Base-by-base conservation (phyloP, 2,113 vertebrate species). In the Ciconia maguari region DNA sequence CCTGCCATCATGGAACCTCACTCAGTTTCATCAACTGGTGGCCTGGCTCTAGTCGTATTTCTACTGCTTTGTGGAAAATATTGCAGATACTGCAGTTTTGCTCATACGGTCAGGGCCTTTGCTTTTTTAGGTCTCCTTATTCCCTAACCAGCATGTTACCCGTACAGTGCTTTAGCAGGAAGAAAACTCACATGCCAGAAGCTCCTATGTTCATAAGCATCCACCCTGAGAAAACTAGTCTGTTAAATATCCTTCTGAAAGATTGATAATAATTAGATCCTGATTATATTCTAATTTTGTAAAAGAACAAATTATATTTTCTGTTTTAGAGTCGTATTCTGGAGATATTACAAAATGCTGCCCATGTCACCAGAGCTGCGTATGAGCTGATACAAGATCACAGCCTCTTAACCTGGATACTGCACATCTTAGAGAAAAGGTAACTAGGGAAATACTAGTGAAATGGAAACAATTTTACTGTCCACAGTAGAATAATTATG, bases 331-430 rank as follows among this genome's bases (percentile, higher is more conserved):
- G 92, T 48, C 98, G 97, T 97, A 98, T 99, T 84, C 80, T 99
- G 80, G 98, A 99, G 62, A 98, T 99, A 65, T 25, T 99, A 7
- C 97, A 98, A 44, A 98, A 96, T 52, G 98, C 98, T 9, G 98
- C 98, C 29, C 92, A 3, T 62, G 96, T 99, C 21, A 97, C 98
- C 91, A 98, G 97, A 97, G 98, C 98, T 62, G 99, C 98, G n/a
- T 99, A 99, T 64, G 98, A 98, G 89, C 97, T 99, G 70, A 98
- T 98, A 16, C 98, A 98, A 62, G 98, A 97, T 92, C 98, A 98
- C 42, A 99, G 99, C 48, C 98, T 99, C 29, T 94, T 99, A 22
- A 98, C 98, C 0, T 99, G 99, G 99, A 84, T 99, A n/a, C 85
- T 98, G 55, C 98, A 99, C 77, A 51, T 98, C 58, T 76, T 99